These are phyloP conservation scores for Dendropsophus ebraccatus DNA, from an alignment of 2,113 vertebrate genomes.

Conservation along the genomic window DNA sequence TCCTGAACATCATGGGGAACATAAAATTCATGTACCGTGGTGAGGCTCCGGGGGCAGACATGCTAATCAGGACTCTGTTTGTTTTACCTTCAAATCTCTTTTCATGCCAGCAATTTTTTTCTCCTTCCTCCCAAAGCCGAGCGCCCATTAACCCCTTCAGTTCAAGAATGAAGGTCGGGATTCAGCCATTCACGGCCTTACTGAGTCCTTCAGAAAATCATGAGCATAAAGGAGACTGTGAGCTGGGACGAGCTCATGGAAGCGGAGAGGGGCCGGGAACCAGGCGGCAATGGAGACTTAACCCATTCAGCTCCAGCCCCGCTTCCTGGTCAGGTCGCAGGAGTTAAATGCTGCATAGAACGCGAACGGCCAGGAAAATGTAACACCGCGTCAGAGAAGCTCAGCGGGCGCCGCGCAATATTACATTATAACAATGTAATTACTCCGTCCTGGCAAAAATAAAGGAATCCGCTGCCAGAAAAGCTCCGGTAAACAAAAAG, in stretches of 20 bases:
- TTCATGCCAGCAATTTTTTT: conserved; percentile 47
- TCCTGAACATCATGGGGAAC: conserved; percentile 48
- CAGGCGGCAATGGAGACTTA: neutral
- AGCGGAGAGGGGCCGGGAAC: conserved; percentile 2
- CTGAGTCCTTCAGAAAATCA: conserved; percentile 30
- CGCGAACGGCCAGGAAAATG: neutral
- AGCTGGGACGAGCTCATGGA: conserved; percentile 32
- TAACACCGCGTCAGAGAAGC: neutral
- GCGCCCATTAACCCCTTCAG: conserved; percentile 43
- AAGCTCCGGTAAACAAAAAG: neutral
- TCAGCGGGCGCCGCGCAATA: neutral
- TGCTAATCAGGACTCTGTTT: conserved; percentile 55
- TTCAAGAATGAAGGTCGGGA: conserved; percentile 5
- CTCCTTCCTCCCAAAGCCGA: conserved; percentile 16
- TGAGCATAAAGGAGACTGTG: conserved; percentile 31
- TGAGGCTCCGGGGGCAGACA: conserved; percentile 50
- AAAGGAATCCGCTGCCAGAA: neutral
- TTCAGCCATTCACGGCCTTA: conserved; percentile 16
- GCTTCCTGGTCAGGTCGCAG: neutral
- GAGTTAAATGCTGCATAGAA: neutral
- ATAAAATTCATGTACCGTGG: conserved; percentile 56
- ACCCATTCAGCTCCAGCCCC: neutral
- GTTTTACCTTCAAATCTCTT: conserved; percentile 52
- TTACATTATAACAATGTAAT: conserved; percentile 12
- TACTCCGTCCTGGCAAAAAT: neutral